These are phyloP conservation scores for Misgurnus anguillicaudatus DNA, from an alignment of 2,113 vertebrate species.

Conservation along the genomic window DNA sequence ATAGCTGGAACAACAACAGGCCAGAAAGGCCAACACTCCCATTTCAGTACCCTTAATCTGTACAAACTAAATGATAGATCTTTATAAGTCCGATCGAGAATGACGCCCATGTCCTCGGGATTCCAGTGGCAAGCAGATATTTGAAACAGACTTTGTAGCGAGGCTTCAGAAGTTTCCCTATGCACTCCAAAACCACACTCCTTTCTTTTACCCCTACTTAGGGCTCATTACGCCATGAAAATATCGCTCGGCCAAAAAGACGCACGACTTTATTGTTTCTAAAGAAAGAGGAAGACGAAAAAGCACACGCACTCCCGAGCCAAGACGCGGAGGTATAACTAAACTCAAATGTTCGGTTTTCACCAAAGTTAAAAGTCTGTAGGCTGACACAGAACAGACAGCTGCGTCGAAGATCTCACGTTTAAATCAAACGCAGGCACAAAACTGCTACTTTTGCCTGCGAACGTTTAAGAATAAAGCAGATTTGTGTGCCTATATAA, in stretches of 20 bases:
- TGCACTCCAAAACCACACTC: conserved; percentile 55
- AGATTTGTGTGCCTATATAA: conserved; percentile 40
- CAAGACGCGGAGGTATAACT: conserved; percentile 20
- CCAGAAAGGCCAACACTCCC: conserved; percentile 25
- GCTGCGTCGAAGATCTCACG: conserved; percentile 24
- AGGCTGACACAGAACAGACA: conserved; percentile 15
- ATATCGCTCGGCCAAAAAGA: conserved; percentile 37
- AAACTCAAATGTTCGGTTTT: conserved; percentile 28
- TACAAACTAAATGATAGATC: conserved; percentile 52
- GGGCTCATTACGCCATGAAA: conserved; percentile 56
- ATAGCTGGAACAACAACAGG: neutral
- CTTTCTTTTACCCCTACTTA: conserved; percentile 52
- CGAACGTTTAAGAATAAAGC: conserved; percentile 29
- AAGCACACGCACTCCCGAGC: neutral
- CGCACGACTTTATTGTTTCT: conserved; percentile 50
- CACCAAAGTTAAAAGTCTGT: conserved; percentile 2
- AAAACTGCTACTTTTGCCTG: conserved; percentile 43
- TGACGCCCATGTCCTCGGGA: conserved; percentile 47
- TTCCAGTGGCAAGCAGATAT: conserved; percentile 50
- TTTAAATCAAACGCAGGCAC: conserved; percentile 33
- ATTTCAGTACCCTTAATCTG: conserved; percentile 29
- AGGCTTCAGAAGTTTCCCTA: conserved; percentile 45
- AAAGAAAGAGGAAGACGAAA: conserved; percentile 17
- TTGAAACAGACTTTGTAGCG: conserved; percentile 58
- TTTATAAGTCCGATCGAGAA: conserved; percentile 49